phyloP scores from a whole-genome alignment of 1,140 invertebrate species.

The Ooceraea biroi region DNA sequence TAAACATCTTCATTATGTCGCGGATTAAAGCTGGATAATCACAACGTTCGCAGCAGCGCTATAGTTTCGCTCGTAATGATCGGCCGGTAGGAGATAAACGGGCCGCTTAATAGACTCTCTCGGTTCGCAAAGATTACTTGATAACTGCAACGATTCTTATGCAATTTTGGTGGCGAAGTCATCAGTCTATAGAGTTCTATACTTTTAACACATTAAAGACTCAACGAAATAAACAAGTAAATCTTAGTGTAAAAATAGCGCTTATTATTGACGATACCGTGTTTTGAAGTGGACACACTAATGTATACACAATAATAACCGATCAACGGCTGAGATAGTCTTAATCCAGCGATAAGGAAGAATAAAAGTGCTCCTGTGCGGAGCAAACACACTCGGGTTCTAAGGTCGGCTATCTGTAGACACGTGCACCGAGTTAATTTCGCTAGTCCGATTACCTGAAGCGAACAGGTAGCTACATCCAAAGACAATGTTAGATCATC shows the following conservation, averaged over 20 bases:
- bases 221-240: background rate
- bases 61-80: constrained; percentile 69
- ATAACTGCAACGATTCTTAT: background rate
- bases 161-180: background rate
- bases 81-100: constrained; percentile 24
- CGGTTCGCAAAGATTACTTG: constrained; percentile 13
- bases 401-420: constrained; percentile 3
- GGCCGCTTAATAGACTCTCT: constrained; percentile 30
- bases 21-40: constrained; percentile 75
- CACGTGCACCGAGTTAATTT: constrained; percentile 62
- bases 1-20: constrained; percentile 78
- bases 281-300: background rate
- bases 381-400: constrained; percentile 15
- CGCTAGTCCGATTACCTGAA: constrained; percentile 51
- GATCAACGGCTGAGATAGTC: constrained; percentile 3
- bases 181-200: background rate
- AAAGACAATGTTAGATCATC: constrained; percentile 76
- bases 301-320: constrained; percentile 26
- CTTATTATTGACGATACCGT: background rate
- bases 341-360: constrained; percentile 3
- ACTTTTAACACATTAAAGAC: too few relatives aligned
- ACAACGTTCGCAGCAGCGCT: constrained; percentile 65
- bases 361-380: constrained; percentile 5
- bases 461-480: constrained; percentile 67
- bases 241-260: background rate